Evolutionary conservation across 2,888 invertebrate species (phyloP).

Genomic region (Dioctria linearis): DNA sequence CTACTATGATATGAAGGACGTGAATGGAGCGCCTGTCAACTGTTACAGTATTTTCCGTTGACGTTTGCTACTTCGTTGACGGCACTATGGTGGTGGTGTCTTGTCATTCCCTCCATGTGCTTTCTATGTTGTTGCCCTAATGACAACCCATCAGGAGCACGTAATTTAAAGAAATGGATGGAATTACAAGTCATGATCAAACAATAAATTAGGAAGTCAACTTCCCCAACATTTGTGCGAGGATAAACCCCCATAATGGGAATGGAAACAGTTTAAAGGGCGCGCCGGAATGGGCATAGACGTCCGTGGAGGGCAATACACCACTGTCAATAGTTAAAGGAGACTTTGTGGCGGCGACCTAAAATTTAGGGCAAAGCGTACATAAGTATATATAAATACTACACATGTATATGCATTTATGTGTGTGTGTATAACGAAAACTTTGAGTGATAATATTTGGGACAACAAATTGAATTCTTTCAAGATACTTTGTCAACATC

Average conservation of each 20-base stretch:
- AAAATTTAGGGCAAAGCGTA: not conserved
- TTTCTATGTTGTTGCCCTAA: conserved; percentile 50
- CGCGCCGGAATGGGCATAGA: not conserved
- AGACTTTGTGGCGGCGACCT: conserved; percentile 31
- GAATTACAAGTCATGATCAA: conserved; percentile 58
- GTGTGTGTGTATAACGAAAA: not conserved
- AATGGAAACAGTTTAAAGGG: conserved; percentile 15
- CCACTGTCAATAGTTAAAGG: conserved; percentile 39
- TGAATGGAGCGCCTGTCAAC: conserved; percentile 11
- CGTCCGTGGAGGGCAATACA: not conserved
- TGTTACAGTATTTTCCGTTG: conserved; percentile 17
- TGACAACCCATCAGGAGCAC: conserved; percentile 57
- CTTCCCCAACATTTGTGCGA: conserved; percentile 21
- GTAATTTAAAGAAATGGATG: conserved; percentile 57
- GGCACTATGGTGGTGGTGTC: not conserved
- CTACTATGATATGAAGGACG: not conserved
- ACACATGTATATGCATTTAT: no score
- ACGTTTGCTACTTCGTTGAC: not conserved
- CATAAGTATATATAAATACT: not conserved
- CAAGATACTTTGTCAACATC: conserved; percentile 56
- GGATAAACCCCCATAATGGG: conserved; percentile 22
- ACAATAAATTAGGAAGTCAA: conserved; percentile 56
- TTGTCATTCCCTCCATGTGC: conserved; percentile 39
- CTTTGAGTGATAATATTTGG: conserved; percentile 44
- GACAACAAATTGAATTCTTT: conserved; percentile 58